These are phyloP conservation scores for Syngnathus floridae DNA, from an alignment of 2,113 vertebrate genomes.

Conservation along the genomic window DNA sequence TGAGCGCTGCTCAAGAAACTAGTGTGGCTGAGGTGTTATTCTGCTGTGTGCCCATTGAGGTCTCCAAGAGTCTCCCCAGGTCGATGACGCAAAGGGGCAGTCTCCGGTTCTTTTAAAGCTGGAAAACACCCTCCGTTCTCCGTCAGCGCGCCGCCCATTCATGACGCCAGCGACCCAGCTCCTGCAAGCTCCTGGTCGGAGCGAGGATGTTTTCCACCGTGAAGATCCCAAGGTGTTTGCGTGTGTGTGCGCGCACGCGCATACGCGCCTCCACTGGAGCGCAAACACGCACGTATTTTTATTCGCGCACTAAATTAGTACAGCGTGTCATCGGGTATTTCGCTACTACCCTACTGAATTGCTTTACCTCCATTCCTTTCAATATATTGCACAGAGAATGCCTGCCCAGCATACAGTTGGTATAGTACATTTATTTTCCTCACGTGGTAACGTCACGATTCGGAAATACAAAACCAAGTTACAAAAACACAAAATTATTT, in stretches of 20 bases:
- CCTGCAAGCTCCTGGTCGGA: slow-evolving; percentile 60
- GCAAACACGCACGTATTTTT: too few species aligned
- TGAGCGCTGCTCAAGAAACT: slow-evolving; percentile 17
- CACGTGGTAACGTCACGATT: too few species aligned
- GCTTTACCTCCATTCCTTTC: too few species aligned
- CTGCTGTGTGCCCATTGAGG: slow-evolving; percentile 36
- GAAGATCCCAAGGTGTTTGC: slow-evolving; percentile 54
- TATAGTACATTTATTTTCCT: too few species aligned
- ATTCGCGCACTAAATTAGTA: too few species aligned
- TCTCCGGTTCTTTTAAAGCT: slow-evolving; percentile 86
- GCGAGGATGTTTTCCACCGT: slow-evolving; percentile 37
- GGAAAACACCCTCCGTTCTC: slow-evolving; percentile 82
- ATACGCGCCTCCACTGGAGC: too few species aligned
- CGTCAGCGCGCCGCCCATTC: slow-evolving; percentile 74
- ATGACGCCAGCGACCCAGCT: slow-evolving; percentile 71
- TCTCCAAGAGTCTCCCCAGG: slow-evolving; percentile 65
- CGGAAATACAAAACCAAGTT: too few species aligned
- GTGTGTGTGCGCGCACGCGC: background rate
- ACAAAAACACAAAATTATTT: background rate
- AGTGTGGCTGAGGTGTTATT: slow-evolving; percentile 42
- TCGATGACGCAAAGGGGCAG: slow-evolving; percentile 79
- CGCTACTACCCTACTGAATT: too few species aligned
- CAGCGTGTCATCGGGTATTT: too few species aligned
- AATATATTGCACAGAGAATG: background rate
- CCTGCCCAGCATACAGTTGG: background rate